phyloP scores from a whole-genome alignment of 2,113 vertebrate species.

The Symphodus melops region DNA sequence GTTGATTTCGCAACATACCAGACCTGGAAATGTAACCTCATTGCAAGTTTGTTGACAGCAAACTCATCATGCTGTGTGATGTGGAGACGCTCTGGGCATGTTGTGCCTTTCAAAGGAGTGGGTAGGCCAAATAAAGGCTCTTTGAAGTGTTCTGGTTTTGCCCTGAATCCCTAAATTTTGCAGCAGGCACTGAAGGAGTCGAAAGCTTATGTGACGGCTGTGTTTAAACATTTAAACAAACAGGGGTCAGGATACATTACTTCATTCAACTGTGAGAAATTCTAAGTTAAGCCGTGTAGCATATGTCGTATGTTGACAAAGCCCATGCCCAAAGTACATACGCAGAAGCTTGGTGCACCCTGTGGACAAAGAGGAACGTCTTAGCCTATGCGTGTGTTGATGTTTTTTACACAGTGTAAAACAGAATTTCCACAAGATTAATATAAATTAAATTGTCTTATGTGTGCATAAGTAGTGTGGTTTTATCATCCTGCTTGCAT shows the following conservation, averaged over 20 bases:
- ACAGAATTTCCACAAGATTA: too few species aligned
- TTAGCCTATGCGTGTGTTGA: too few species aligned
- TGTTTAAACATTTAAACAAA: slow-evolving; percentile 13
- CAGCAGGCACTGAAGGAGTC: slow-evolving; percentile 1
- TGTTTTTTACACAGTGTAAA: too few species aligned
- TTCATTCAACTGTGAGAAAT: too few species aligned
- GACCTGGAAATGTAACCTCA: slow-evolving; percentile 5
- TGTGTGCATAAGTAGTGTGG: too few species aligned
- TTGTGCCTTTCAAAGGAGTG: slow-evolving; percentile 37
- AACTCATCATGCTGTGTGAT: slow-evolving; percentile 39
- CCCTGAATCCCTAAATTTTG: slow-evolving; percentile 25
- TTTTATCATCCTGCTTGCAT: too few species aligned
- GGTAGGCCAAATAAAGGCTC: slow-evolving; percentile 36
- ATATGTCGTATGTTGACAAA: too few species aligned
- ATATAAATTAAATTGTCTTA: too few species aligned
- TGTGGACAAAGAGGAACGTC: too few species aligned
- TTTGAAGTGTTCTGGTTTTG: slow-evolving; percentile 59
- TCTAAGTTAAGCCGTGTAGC: too few species aligned
- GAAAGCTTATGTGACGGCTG: slow-evolving; percentile 10
- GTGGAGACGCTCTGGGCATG: slow-evolving; percentile 39
- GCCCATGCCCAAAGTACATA: too few species aligned
- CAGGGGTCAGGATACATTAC: neutral
- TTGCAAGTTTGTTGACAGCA: slow-evolving; percentile 43
- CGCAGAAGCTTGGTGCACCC: too few species aligned
- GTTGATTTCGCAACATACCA: neutral